phyloP scores from a whole-genome alignment of 2,888 invertebrate genomes.

The Autographa pulchrina region DNA sequence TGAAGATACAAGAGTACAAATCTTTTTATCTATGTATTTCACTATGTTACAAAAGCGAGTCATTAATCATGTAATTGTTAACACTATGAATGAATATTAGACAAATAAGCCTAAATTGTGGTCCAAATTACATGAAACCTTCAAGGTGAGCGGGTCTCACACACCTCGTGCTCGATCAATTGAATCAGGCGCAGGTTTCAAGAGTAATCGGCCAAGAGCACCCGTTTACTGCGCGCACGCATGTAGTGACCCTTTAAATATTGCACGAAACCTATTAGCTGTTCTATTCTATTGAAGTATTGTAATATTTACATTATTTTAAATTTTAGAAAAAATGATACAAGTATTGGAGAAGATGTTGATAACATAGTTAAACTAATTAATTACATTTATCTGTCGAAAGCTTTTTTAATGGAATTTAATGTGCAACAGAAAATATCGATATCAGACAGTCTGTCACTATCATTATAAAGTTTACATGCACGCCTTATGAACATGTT shows the following conservation, averaged over 20 bases:
- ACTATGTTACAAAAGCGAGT: no score
- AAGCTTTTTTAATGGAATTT: no score
- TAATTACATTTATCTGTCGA: no score
- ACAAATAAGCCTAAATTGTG: slow-evolving; percentile 37
- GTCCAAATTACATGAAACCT: slow-evolving; percentile 63
- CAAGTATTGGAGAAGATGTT: no score
- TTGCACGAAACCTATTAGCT: slow-evolving; percentile 9
- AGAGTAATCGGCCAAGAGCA: slow-evolving; percentile 73
- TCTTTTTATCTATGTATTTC: no score
- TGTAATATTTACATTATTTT: neutral
- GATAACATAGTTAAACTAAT: no score
- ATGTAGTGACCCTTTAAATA: slow-evolving; percentile 31
- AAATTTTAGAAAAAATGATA: no score
- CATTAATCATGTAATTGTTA: neutral
- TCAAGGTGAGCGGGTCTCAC: slow-evolving; percentile 76
- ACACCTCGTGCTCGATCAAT: slow-evolving; percentile 67
- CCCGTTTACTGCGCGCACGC: slow-evolving; percentile 37
- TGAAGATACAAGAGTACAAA: no score
- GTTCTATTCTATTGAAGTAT: neutral
- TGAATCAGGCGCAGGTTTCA: slow-evolving; percentile 69
- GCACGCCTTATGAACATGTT: no score
- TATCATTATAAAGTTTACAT: no score
- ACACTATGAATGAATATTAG: slow-evolving; percentile 34
- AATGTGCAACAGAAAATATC: no score
- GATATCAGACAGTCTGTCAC: no score